Conservation (phyloP, 2,888 invertebrate species). For the Diploptera punctata region DNA sequence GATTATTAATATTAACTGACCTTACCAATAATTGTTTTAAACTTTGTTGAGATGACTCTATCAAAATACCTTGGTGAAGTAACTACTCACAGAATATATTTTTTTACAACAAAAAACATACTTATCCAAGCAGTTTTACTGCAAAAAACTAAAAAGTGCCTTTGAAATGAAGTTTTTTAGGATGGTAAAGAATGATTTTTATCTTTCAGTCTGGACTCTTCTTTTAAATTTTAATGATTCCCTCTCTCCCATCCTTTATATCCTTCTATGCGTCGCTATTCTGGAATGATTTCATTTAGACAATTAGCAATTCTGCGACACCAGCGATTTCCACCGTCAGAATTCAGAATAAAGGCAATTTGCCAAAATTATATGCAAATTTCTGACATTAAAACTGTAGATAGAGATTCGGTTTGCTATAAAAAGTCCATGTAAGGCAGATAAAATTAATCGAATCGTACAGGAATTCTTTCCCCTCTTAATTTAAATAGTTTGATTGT, state of each 20-base stretch:
- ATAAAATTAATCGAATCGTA: too few species aligned
- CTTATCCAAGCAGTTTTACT: too few species aligned
- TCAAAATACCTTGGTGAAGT: too few species aligned
- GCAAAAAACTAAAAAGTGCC: too few species aligned
- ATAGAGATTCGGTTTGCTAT: not conserved
- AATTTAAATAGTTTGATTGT: too few species aligned
- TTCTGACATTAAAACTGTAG: constrained; percentile 4
- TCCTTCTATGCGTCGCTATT: not conserved
- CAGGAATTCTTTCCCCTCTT: too few species aligned
- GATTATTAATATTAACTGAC: too few species aligned
- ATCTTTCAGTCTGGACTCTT: not conserved
- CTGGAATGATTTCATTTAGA: not conserved
- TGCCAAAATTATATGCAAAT: constrained; percentile 8
- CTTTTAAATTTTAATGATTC: not conserved
- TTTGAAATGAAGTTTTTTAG: too few species aligned
- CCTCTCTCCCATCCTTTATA: not conserved
- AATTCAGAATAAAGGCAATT: not conserved
- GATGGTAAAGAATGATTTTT: not conserved
- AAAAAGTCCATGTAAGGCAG: not conserved
- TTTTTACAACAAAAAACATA: too few species aligned
- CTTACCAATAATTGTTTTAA: too few species aligned
- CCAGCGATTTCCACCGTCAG: not conserved
- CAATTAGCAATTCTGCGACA: constrained; percentile 8
- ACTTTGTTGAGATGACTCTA: too few species aligned
- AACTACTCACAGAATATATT: too few species aligned